Evolutionary conservation across 2,888 invertebrate species (phyloP).

Genomic region (Fabriciana adippe): DNA sequence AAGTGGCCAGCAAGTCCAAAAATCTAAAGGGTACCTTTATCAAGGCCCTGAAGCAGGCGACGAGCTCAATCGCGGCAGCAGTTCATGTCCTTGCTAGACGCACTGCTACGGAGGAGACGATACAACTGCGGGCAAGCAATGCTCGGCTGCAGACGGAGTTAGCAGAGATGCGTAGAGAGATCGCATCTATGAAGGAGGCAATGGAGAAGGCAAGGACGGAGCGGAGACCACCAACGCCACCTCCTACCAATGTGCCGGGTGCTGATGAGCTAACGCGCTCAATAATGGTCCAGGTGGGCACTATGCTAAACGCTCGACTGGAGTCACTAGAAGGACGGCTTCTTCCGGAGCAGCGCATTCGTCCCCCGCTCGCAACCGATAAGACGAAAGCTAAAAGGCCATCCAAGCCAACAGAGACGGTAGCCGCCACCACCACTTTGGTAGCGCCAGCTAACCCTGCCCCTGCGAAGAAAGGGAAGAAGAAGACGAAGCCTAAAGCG

Average conservation of each 20-base stretch:
- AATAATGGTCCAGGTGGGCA: background rate
- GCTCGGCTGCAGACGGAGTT: no score
- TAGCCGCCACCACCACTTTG: background rate
- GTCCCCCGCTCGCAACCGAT: background rate
- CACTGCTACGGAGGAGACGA: background rate
- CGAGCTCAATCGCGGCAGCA: background rate
- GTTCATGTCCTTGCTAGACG: background rate
- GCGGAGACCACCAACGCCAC: no score
- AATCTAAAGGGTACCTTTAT: conserved; percentile 7
- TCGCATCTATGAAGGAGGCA: no score
- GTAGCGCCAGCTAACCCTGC: background rate
- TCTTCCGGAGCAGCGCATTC: background rate
- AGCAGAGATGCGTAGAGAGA: no score
- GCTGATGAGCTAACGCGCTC: background rate
- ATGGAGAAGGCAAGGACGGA: no score
- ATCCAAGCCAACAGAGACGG: background rate
- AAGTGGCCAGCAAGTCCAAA: background rate
- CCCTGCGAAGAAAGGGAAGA: no score
- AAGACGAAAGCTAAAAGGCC: no score
- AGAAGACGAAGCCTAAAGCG: background rate
- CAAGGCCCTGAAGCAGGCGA: conserved; percentile 5
- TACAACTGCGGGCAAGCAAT: background rate
- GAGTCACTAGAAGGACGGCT: background rate
- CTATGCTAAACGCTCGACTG: background rate
- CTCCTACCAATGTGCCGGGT: background rate